These are phyloP conservation scores for Perca schrenkii DNA, from an alignment of 2,113 vertebrate species.

Conservation along the genomic window DNA sequence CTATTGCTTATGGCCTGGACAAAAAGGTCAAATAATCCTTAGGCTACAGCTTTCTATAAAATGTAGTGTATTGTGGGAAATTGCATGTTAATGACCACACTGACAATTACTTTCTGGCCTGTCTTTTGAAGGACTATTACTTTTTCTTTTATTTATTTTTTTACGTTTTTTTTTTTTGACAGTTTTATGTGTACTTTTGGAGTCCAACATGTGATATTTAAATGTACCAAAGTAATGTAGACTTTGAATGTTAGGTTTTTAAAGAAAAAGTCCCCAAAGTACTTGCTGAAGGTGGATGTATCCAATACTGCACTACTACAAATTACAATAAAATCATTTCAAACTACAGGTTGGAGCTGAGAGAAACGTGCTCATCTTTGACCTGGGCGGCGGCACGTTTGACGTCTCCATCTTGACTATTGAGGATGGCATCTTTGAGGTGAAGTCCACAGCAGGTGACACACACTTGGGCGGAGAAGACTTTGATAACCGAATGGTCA, in stretches of 20 bases:
- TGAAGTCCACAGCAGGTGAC: conserved; percentile 84
- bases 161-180: too few species aligned
- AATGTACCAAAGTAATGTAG: background rate
- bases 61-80: too few species aligned
- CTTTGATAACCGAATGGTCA: conserved; percentile 86
- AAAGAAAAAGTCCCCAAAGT: too few species aligned
- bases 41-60: too few species aligned
- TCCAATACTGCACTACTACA: background rate
- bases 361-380: conserved; percentile 92
- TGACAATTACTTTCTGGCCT: background rate
- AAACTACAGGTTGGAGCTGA: conserved; percentile 81
- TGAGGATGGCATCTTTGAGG: conserved; percentile 84
- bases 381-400: conserved; percentile 93
- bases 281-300: background rate
- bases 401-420: conserved; percentile 86
- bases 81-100: background rate
- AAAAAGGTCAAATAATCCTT: conserved; percentile 76
- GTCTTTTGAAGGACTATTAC: too few species aligned
- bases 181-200: too few species aligned
- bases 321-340: background rate
- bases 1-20: conserved; percentile 85
- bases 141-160: too few species aligned
- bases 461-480: conserved; percentile 86
- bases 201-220: background rate
- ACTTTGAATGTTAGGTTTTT: background rate